phyloP scores from a whole-genome alignment of 2,113 vertebrate genomes.

The Camelus bactrianus region DNA sequence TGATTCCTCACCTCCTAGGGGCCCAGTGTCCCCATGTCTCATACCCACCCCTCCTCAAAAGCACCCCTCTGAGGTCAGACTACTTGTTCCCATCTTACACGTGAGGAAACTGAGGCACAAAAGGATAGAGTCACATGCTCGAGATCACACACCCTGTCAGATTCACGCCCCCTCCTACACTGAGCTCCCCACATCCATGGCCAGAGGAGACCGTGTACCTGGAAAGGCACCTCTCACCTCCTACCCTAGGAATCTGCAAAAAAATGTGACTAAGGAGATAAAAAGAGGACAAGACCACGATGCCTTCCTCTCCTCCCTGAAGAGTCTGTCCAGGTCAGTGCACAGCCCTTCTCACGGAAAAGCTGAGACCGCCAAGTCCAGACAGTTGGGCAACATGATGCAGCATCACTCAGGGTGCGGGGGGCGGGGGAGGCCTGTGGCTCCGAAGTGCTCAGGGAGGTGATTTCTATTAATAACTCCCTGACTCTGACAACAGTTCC shows the following conservation, averaged over 20 bases:
- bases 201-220: neutral
- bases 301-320: neutral
- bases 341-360: neutral
- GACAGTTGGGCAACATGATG: neutral
- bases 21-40: neutral
- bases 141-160: neutral
- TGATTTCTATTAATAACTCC: neutral
- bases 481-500: neutral
- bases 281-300: neutral
- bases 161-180: rapidly evolving
- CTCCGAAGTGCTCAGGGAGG: neutral
- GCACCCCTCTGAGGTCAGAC: neutral
- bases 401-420: rapidly evolving
- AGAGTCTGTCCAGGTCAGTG: neutral
- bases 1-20: neutral
- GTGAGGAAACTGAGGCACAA: neutral
- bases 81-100: neutral
- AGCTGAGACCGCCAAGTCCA: neutral
- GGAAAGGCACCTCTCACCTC: neutral
- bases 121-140: neutral
- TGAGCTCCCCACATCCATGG: neutral
- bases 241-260: neutral
- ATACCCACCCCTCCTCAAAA: neutral
- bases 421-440: neutral
- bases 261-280: neutral